These are phyloP conservation scores for Sarcophaga bullata DNA, from an alignment of 1,140 invertebrate species.

Conservation along the genomic window DNA sequence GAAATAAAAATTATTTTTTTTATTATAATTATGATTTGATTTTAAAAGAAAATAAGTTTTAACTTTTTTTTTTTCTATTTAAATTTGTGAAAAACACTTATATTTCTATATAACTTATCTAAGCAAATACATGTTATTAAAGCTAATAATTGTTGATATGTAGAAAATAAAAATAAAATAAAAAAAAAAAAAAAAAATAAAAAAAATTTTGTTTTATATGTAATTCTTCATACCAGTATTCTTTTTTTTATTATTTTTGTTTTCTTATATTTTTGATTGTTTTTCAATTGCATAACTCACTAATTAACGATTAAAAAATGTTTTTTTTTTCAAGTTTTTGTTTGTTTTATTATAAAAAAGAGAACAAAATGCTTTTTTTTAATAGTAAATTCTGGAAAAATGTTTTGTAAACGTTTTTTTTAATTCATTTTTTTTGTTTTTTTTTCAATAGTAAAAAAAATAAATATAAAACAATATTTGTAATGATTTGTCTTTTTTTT, in stretches of 20 bases:
- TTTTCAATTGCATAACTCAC: slow-evolving; percentile 16
- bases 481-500: no score
- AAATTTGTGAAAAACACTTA: slow-evolving; percentile 4
- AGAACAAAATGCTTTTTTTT: slow-evolving; percentile 30
- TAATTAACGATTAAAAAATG: slow-evolving; percentile 19
- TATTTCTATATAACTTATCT: not conserved
- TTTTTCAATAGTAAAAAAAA: slow-evolving; percentile 7
- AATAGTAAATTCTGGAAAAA: slow-evolving; percentile 35
- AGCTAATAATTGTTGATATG: not conserved
- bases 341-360: slow-evolving; percentile 20
- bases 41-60: not conserved
- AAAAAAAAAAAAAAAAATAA: not conserved
- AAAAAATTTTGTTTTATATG: slow-evolving; percentile 4
- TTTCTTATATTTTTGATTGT: not conserved
- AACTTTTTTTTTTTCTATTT: not conserved
- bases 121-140: not conserved
- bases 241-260: not conserved
- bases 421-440: not conserved
- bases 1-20: not conserved
- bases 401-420: slow-evolving; percentile 31
- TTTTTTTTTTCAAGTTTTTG: not conserved
- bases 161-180: not conserved
- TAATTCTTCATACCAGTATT: no score
- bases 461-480: slow-evolving; percentile 4
- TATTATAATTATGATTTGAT: not conserved